Conservation (phyloP, 2,113 vertebrate genomes). For the Sylvia atricapilla region DNA sequence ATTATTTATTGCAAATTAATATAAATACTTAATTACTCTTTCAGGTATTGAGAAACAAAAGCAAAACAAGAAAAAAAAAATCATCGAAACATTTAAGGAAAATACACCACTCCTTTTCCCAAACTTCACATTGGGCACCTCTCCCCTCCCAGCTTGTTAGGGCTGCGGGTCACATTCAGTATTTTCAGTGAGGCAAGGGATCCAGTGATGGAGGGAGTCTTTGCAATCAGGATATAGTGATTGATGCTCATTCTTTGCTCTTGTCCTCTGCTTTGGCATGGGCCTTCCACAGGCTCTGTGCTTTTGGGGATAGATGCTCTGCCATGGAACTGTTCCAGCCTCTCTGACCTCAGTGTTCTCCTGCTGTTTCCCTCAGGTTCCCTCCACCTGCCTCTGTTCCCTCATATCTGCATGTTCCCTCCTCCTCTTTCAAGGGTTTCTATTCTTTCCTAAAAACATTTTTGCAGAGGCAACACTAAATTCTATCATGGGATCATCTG, state of each 20-base stretch:
- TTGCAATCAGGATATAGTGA: neutral
- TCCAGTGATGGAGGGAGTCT: rapidly evolving
- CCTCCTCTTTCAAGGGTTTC: neutral
- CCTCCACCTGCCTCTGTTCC: neutral
- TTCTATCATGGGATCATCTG: neutral
- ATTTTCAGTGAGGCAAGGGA: neutral
- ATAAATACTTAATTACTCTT: neutral
- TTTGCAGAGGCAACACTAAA: neutral
- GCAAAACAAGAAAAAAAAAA: neutral
- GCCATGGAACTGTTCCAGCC: neutral
- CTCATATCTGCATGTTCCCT: neutral
- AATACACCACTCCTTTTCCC: neutral
- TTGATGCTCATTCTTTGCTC: neutral
- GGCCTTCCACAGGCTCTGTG: neutral
- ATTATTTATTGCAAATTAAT: neutral
- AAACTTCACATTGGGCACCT: neutral
- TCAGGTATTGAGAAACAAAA: neutral
- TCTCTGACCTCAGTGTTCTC: neutral
- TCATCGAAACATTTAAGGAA: neutral
- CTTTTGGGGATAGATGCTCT: neutral
- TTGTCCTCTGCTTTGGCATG: neutral
- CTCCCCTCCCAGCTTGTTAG: neutral
- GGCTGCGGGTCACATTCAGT: rapidly evolving
- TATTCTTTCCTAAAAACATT: neutral
- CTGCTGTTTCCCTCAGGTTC: neutral